Conservation (phyloP, 2,113 vertebrate species). For the Acanthisitta chloris region DNA sequence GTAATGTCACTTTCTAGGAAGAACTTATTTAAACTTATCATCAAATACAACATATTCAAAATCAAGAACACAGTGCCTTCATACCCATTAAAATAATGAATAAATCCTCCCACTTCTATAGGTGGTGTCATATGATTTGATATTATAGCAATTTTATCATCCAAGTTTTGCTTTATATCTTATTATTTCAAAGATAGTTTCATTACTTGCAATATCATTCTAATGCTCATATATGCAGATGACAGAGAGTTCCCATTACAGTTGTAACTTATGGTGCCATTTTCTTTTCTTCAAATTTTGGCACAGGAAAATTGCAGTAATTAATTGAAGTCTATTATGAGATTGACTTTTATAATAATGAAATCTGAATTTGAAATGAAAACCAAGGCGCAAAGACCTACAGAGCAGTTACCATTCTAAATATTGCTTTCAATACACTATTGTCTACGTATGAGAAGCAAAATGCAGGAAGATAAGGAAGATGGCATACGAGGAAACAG, state of each 20-base stretch:
- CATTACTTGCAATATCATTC: background rate
- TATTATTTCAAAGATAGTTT: constrained; percentile 1
- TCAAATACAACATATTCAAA: background rate
- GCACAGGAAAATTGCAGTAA: background rate
- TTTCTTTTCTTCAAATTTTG: constrained; percentile 1
- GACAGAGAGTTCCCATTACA: background rate
- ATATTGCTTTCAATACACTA: background rate
- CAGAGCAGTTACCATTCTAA: background rate
- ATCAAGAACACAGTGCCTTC: background rate
- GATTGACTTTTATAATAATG: background rate
- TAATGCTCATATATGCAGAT: background rate
- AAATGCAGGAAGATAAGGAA: background rate
- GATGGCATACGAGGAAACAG: background rate
- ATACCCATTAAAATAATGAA: background rate
- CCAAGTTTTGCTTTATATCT: background rate
- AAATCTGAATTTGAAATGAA: background rate
- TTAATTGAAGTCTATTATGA: background rate
- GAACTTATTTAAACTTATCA: background rate
- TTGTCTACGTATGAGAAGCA: background rate
- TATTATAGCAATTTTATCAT: background rate
- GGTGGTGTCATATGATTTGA: background rate
- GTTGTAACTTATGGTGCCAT: background rate
- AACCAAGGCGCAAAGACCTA: background rate
- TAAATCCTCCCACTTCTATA: background rate
- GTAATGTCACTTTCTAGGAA: background rate